phyloP scores from a whole-genome alignment of 2,888 invertebrate species.

The Lumbricus terrestris region DNA sequence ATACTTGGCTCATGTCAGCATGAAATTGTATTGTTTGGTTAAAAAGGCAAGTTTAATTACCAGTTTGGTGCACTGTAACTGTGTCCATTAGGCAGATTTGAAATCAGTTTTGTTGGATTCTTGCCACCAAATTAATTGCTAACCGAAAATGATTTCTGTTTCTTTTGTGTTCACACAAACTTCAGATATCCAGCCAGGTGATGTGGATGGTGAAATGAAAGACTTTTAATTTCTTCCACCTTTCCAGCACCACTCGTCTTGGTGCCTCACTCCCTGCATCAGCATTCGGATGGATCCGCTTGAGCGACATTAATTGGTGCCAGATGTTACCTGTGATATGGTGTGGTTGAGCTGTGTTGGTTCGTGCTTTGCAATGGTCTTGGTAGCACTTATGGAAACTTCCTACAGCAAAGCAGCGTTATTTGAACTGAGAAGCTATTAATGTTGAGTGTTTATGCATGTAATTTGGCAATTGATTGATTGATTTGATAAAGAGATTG shows the following conservation, averaged over 20 bases:
- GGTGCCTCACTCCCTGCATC: not conserved
- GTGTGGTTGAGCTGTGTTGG: not conserved
- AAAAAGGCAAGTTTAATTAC: not conserved
- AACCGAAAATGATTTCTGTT: not conserved
- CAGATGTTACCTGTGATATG: not conserved
- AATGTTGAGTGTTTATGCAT: not conserved
- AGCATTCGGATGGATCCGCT: not conserved
- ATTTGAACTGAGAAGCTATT: not conserved
- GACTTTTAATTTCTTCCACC: not conserved
- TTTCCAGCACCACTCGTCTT: not conserved
- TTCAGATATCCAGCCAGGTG: not conserved
- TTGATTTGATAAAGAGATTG: not conserved
- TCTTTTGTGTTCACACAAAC: not conserved
- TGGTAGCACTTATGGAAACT: not conserved
- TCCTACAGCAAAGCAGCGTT: not conserved
- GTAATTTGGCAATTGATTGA: not conserved
- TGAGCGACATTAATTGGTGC: not conserved
- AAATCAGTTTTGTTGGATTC: not conserved
- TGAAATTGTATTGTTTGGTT: not conserved
- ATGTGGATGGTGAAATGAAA: not conserved
- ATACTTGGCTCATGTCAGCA: not conserved
- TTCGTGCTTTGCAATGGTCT: not conserved
- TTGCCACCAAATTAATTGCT: not conserved
- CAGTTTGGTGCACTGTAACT: not conserved
- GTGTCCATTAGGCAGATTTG: not conserved